Conservation (phyloP, 2,797 vertebrate species). For the Phalanger gymnotis region DNA sequence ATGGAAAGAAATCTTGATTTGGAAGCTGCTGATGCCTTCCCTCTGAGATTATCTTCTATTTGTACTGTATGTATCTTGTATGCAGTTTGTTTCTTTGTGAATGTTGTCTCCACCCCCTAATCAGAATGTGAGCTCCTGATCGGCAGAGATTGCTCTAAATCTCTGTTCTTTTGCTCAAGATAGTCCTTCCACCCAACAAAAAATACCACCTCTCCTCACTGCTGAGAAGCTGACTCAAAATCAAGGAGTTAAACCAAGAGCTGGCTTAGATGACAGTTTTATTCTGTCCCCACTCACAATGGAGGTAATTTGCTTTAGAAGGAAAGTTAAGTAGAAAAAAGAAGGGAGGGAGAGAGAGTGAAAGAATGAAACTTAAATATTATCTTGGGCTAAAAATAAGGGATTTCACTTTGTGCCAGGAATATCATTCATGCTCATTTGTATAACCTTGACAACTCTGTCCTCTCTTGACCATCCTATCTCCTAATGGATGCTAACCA, state of each 20-base stretch:
- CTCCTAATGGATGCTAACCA: not conserved
- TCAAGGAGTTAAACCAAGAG: conserved; percentile 42
- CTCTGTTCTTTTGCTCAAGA: not conserved
- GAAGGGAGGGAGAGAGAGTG: not conserved
- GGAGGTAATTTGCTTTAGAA: not conserved
- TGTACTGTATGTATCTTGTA: not conserved
- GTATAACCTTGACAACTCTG: conserved; percentile 5
- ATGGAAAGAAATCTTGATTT: not conserved
- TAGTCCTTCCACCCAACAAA: not conserved
- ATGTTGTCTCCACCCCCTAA: not conserved
- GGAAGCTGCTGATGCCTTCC: not conserved
- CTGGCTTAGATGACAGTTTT: not conserved
- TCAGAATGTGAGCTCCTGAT: not conserved
- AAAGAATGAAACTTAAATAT: conserved; percentile 13
- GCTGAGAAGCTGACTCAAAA: conserved; percentile 3
- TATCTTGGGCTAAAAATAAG: not conserved
- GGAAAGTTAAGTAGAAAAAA: conserved; percentile 33
- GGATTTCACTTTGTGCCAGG: not conserved
- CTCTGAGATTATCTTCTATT: not conserved
- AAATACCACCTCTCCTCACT: not conserved
- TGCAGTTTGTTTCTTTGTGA: not conserved
- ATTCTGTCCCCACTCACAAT: not conserved
- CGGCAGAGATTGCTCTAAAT: not conserved
- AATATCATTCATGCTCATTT: not conserved
- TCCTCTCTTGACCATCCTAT: not conserved